These are phyloP conservation scores for Heptranchias perlo DNA, from an alignment of 2,113 vertebrate species.

Conservation along the genomic window DNA sequence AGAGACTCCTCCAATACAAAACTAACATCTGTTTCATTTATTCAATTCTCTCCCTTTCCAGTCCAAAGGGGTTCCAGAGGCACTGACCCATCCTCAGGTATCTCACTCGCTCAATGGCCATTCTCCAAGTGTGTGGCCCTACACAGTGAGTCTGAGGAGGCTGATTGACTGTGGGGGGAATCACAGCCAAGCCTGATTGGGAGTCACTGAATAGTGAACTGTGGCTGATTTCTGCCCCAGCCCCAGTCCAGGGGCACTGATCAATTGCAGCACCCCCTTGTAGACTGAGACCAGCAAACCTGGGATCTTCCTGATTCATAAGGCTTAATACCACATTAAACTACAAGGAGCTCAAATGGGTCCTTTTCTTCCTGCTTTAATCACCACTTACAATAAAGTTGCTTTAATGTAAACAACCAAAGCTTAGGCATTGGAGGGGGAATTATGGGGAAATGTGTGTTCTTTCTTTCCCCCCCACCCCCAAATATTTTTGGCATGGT, in stretches of 20 bases:
- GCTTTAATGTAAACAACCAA: too few relatives aligned
- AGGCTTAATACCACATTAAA: neutral
- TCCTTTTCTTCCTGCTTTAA: neutral
- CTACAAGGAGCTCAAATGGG: neutral
- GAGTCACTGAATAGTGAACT: neutral
- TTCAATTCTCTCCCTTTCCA: neutral
- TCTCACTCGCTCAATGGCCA: too few relatives aligned
- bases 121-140: neutral
- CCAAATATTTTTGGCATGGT: too few relatives aligned
- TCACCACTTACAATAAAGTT: neutral
- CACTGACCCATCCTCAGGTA: neutral
- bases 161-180: neutral
- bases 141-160: neutral
- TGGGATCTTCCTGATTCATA: neutral
- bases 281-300: neutral
- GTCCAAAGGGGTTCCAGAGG: neutral
- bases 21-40: neutral
- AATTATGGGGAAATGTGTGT: too few relatives aligned
- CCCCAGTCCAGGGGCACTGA: neutral
- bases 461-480: too few relatives aligned
- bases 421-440: too few relatives aligned
- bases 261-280: neutral
- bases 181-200: neutral
- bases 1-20: neutral
- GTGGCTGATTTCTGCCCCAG: neutral